phyloP scores from a whole-genome alignment of 53 echinoderm and acorn worm species.

The Hippasteria phrygiana region DNA sequence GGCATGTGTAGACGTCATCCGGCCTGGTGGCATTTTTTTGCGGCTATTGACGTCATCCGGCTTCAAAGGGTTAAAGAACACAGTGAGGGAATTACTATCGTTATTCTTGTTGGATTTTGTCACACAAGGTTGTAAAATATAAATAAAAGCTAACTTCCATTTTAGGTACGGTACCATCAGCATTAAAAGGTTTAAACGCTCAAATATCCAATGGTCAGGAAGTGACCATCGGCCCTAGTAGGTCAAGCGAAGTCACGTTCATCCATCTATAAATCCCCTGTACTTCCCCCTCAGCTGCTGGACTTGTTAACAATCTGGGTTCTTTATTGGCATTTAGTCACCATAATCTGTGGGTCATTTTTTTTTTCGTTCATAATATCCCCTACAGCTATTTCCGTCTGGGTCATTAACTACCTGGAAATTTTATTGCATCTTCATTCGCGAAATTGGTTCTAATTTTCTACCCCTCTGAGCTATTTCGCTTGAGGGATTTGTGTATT shows the following conservation, averaged over 20 bases:
- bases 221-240: not conserved
- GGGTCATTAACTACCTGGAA: slow-evolving; percentile 9
- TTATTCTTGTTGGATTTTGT: too few relatives aligned
- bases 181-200: not conserved
- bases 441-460: slow-evolving; percentile 16
- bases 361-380: not conserved
- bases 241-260: slow-evolving; percentile 4
- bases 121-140: too few relatives aligned
- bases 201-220: not conserved
- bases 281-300: slow-evolving; percentile 39
- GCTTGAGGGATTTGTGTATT: not conserved
- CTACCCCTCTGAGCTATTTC: slow-evolving; percentile 11
- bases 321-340: slow-evolving; percentile 23
- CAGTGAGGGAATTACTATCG: too few relatives aligned
- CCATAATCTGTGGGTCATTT: not conserved
- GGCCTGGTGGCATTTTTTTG: too few relatives aligned
- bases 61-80: too few relatives aligned
- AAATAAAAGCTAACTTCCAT: too few relatives aligned
- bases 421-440: slow-evolving; percentile 12
- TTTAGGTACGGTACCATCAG: not conserved
- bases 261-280: not conserved
- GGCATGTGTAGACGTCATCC: too few relatives aligned
- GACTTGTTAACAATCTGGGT: slow-evolving; percentile 10
- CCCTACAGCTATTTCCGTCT: slow-evolving; percentile 5
- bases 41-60: too few relatives aligned